These are phyloP conservation scores for Myathropa florea DNA, from an alignment of 2,888 invertebrate species.

Conservation along the genomic window DNA sequence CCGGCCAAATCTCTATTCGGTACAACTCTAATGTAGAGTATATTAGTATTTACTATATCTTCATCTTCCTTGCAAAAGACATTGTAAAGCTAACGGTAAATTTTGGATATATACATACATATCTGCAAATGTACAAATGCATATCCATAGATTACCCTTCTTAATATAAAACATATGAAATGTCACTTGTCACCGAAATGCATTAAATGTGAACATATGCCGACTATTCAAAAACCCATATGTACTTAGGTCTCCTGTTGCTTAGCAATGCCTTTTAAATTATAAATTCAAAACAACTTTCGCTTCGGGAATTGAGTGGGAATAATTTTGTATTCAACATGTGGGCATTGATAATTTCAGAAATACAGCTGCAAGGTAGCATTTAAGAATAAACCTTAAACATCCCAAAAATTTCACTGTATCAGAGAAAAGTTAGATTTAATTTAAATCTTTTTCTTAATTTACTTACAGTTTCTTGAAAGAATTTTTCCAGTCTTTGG, in stretches of 20 bases:
- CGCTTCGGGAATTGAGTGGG: constrained; percentile 38
- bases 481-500: constrained; percentile 78
- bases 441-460: neutral
- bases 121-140: neutral
- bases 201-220: neutral
- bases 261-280: constrained; percentile 6
- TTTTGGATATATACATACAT: no score
- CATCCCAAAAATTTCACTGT: neutral
- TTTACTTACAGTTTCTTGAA: constrained; percentile 78
- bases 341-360: neutral
- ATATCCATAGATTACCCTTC: neutral
- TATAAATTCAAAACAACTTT: constrained; percentile 41
- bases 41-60: no score
- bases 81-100: no score
- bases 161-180: neutral
- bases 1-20: no score
- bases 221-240: neutral
- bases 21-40: no score
- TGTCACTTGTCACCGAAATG: neutral
- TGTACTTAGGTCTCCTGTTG: neutral
- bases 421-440: neutral
- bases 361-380: neutral
- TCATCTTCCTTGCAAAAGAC: no score
- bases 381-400: neutral
- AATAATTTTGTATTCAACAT: constrained; percentile 40